Conservation (phyloP, 2,888 invertebrate species). For the Anodontia alba region DNA sequence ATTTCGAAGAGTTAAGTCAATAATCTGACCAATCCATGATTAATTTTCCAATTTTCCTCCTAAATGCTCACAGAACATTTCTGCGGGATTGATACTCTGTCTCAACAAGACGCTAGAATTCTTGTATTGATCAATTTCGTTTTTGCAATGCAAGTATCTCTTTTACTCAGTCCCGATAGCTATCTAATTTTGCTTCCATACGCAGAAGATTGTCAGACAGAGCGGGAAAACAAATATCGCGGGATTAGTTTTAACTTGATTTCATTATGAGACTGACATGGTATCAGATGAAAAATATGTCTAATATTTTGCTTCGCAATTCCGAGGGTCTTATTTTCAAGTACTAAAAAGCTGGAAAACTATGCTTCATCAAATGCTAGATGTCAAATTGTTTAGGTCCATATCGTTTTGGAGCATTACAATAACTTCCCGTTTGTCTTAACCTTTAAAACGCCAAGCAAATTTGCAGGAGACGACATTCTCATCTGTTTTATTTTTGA, state of each 20-base stretch:
- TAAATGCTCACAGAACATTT: slow-evolving; percentile 44
- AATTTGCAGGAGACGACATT: too few relatives aligned
- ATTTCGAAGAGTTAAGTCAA: slow-evolving; percentile 45
- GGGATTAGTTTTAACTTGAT: slow-evolving; percentile 41
- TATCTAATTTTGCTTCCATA: slow-evolving; percentile 54
- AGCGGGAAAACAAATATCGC: slow-evolving; percentile 35
- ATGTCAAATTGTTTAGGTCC: too few relatives aligned
- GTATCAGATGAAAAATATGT: slow-evolving; percentile 44
- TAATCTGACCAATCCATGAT: slow-evolving; percentile 55
- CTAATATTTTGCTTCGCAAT: slow-evolving; percentile 30
- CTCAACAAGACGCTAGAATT: slow-evolving; percentile 58
- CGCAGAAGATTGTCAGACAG: slow-evolving; percentile 42
- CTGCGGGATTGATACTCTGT: slow-evolving; percentile 43
- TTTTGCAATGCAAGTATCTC: slow-evolving; percentile 38
- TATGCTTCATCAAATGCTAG: too few relatives aligned
- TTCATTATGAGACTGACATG: slow-evolving; percentile 46
- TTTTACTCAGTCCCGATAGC: slow-evolving; percentile 43
- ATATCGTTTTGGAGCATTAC: too few relatives aligned
- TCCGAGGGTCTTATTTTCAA: background rate
- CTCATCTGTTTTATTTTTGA: too few relatives aligned
- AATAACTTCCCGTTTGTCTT: too few relatives aligned
- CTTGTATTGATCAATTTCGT: slow-evolving; percentile 51
- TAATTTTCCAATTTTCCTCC: slow-evolving; percentile 60
- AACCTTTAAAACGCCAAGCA: too few relatives aligned
- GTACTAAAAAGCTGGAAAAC: background rate